A percentile compares a stretch with the other conserved stretches of the same genome.
These are phyloP conservation scores for Cerastis rubricosa DNA, from an alignment of 2,888 invertebrate genomes.

Conservation along the genomic window DNA sequence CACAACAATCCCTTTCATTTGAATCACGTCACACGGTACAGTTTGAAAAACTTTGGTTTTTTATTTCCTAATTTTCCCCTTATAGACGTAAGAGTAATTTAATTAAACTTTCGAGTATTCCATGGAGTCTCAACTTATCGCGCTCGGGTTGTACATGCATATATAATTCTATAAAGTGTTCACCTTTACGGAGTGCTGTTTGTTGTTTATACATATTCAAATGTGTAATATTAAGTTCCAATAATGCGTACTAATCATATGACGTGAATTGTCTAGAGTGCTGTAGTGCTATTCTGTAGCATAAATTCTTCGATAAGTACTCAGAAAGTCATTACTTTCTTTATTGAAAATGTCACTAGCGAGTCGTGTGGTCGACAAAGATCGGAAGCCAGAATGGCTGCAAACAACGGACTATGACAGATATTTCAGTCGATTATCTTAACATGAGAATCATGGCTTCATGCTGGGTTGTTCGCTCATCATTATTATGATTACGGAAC, in stretches of 20 bases:
- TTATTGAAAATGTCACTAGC: not conserved
- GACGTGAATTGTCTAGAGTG: not conserved
- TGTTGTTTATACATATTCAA: conserved; percentile 3
- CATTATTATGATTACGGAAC: not conserved
- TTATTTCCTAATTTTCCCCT: not conserved
- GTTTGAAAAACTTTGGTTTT: not conserved
- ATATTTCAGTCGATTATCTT: not conserved
- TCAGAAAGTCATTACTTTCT: not conserved
- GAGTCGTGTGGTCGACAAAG: not conserved
- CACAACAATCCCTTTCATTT: not conserved
- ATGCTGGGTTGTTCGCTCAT: not conserved
- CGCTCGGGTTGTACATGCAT: conserved; percentile 2
- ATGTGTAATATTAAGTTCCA: not conserved
- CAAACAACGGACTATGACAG: not conserved
- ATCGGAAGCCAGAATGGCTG: not conserved
- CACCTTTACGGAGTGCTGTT: conserved; percentile 7
- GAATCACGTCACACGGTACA: not conserved
- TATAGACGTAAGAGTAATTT: not conserved
- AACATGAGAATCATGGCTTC: not conserved
- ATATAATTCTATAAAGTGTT: not conserved
- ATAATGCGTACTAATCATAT: not conserved
- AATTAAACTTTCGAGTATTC: not conserved
- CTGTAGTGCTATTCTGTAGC: conserved; percentile 22
- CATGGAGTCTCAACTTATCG: not conserved
- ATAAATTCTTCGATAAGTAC: not conserved